Evolutionary conservation across 2,888 invertebrate genomes (phyloP).

Genomic region (Chrysolina oricalcia): DNA sequence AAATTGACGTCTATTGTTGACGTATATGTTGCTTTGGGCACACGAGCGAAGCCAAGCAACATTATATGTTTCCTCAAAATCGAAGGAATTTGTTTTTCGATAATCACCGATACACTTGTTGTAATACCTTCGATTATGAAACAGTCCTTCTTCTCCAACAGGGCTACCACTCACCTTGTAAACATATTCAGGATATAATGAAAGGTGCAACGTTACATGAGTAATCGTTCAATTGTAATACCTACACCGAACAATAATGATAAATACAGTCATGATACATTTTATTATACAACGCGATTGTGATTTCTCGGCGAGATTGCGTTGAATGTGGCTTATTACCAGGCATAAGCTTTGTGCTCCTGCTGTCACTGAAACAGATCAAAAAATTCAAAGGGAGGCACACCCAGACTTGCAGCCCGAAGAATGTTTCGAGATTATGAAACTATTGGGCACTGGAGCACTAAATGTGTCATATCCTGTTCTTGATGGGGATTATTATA

Average conservation of each 20-base stretch:
- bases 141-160: too few species aligned
- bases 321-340: conserved; percentile 13
- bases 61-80: too few species aligned
- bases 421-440: conserved; percentile 9
- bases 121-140: too few species aligned
- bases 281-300: conserved; percentile 9
- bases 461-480: neutral
- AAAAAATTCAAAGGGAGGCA: conserved; percentile 16
- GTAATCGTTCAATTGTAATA: conserved; percentile 14
- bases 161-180: neutral
- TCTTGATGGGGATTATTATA: neutral
- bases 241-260: conserved; percentile 7
- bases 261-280: conserved; percentile 14
- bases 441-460: conserved; percentile 2
- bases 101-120: too few species aligned
- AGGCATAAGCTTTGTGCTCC: neutral
- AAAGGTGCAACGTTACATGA: conserved; percentile 20
- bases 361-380: conserved; percentile 6
- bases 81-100: too few species aligned
- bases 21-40: too few species aligned
- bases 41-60: too few species aligned
- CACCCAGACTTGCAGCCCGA: conserved; percentile 12
- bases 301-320: neutral
- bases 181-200: neutral
- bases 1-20: too few species aligned